Base-by-base conservation (phyloP, 2,888 invertebrate species). In the Mesorhabditis belari region DNA sequence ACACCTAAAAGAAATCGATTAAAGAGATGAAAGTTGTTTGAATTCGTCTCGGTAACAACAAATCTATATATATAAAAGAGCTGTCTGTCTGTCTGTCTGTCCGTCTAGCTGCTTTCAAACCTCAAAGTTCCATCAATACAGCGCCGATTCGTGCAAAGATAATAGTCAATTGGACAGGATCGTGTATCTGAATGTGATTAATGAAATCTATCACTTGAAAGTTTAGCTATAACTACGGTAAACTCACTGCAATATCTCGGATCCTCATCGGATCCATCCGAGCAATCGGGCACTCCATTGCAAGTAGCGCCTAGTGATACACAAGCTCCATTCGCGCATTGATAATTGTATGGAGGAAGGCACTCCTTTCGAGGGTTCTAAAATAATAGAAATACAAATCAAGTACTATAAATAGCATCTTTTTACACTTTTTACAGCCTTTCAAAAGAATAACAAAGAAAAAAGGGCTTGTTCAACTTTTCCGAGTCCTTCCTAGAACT, bases 261-360 rank as follows among this genome's bases (percentile, higher is more conserved):
- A 0, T 92, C 90, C 80, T 98, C 96, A 79, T 98, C 96, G 3
- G 91, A 90, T 6, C 92, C 93, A 81, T 95, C 94, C 0, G 91
- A 26, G 81, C 96, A 96, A 81, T 96, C 94, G 76, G 92, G 91
- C 81, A 94, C 92, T 79, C 92, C 91, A 58, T 82, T 81, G 67
- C 82, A 83, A 44, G 81, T 79, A 91, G 92, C 94, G 0, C 90
- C 89, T 80, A 90, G 88, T 77, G 91, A 90, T 73, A 96, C 89
- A 81, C 96, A 96, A 12, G 65, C 64, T 6, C 79, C 78, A 57
- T 72, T 69, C 56, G 68, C 74, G 61, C 77, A 80, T 56, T 75
- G 77, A 75, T 79, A 80, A 65, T 80, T 80, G 73, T 80, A 77
- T 6, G 78, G 79, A 3, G 76, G 74, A 35, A 73, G 67, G 63